Percentiles rank a stretch among this genome's conserved stretches.
phyloP scores from a whole-genome alignment of 2,888 invertebrate species.

The Pristionchus japonicus region DNA sequence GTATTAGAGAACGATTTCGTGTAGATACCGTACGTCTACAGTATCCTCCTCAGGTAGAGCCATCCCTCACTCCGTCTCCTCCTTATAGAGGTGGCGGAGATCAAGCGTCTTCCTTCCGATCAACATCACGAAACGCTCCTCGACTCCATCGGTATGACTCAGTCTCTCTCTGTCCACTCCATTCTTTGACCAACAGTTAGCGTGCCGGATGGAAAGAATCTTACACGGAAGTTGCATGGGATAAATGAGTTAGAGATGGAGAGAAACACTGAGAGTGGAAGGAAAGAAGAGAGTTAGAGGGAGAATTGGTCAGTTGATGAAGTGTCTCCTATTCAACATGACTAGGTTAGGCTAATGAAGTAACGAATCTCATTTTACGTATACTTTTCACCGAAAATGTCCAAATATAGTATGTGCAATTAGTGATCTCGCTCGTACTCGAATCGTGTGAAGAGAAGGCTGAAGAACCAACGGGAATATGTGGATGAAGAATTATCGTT shows the following conservation, averaged over 20 bases:
- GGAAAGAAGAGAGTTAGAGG: background rate
- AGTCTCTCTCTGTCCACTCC: background rate
- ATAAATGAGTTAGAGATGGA: background rate
- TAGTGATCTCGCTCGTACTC: too few relatives aligned
- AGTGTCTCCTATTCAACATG: background rate
- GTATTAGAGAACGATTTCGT: too few relatives aligned
- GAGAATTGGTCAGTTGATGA: background rate
- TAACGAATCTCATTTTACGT: too few relatives aligned
- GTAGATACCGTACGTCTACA: background rate
- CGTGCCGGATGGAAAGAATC: background rate
- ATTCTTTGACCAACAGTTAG: background rate
- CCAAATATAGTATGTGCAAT: too few relatives aligned
- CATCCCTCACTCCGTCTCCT: constrained; percentile 19
- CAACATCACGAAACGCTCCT: background rate
- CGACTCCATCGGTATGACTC: background rate
- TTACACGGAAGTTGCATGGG: background rate
- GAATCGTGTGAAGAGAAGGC: too few relatives aligned
- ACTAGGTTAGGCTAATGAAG: background rate
- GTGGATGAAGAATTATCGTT: too few relatives aligned
- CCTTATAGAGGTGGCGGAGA: background rate
- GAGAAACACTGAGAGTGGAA: background rate
- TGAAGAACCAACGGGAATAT: background rate
- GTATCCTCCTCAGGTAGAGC: background rate
- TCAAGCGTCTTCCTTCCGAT: background rate
- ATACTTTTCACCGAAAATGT: too few relatives aligned